Conservation (phyloP, 2,888 invertebrate genomes). For the Odontocolon sp. region DNA sequence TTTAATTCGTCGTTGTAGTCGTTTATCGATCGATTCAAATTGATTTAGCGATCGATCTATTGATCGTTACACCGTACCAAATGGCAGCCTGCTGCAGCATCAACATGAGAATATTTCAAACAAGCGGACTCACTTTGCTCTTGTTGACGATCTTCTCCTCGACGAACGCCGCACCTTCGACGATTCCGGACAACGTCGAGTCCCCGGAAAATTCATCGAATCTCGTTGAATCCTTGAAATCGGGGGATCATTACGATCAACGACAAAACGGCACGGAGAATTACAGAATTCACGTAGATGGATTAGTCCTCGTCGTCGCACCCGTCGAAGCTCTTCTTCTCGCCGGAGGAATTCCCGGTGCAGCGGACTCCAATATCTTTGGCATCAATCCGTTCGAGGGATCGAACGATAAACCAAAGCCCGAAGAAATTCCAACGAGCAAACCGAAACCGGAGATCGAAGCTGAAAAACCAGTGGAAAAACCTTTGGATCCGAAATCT, state of each 20-base stretch:
- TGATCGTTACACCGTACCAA: neutral
- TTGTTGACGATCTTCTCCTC: slow-evolving; percentile 40
- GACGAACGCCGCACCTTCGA: slow-evolving; percentile 46
- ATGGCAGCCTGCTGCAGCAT: slow-evolving; percentile 62
- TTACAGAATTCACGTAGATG: slow-evolving; percentile 86
- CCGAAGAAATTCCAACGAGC: slow-evolving; percentile 8
- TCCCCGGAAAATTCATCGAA: neutral
- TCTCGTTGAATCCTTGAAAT: neutral
- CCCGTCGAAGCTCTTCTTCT: slow-evolving; percentile 85
- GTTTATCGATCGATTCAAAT: neutral
- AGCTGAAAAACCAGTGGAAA: neutral
- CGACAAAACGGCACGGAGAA: slow-evolving; percentile 91
- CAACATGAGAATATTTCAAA: slow-evolving; percentile 75
- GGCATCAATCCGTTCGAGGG: neutral
- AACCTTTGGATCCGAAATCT: slow-evolving; percentile 50
- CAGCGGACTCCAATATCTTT: slow-evolving; percentile 41
- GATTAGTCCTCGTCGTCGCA: slow-evolving; percentile 86
- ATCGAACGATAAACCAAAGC: slow-evolving; percentile 36
- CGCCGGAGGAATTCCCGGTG: slow-evolving; percentile 81
- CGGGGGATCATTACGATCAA: slow-evolving; percentile 84
- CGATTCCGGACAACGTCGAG: neutral
- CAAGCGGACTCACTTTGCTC: slow-evolving; percentile 42
- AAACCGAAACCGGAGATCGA: slow-evolving; percentile 18
- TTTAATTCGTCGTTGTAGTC: neutral
- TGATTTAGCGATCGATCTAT: neutral